Conservation (phyloP, 2,113 vertebrate species). For the Polypterus senegalus region DNA sequence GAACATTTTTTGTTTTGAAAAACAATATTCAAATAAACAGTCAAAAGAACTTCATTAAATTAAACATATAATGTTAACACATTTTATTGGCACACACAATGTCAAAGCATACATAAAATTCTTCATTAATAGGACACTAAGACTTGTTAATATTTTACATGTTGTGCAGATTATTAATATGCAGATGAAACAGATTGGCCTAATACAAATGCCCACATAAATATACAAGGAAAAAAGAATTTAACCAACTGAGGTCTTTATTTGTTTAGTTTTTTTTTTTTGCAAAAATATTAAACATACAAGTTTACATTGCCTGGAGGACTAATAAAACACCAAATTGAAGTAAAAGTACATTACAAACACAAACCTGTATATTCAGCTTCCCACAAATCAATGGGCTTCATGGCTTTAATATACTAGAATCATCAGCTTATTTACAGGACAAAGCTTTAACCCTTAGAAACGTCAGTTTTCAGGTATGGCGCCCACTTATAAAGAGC, state of each 20-base stretch:
- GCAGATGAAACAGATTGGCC: conserved; percentile 71
- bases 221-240: conserved; percentile 58
- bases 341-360: conserved; percentile 60
- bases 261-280: conserved; percentile 26
- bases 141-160: conserved; percentile 89
- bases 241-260: conserved; percentile 51
- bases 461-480: conserved; percentile 46
- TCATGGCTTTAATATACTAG: conserved; percentile 76
- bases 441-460: conserved; percentile 64
- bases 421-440: conserved; percentile 69
- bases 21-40: background rate
- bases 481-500: no score
- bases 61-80: conserved; percentile 62
- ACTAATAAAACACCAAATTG: conserved; percentile 46
- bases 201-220: conserved; percentile 92
- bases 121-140: conserved; percentile 88
- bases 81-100: conserved; percentile 98
- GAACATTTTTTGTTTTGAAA: no score
- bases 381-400: conserved; percentile 72
- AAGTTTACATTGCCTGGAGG: conserved; percentile 25
- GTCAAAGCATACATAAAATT: conserved; percentile 99
- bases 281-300: conserved; percentile 74
- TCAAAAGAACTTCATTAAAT: conserved; percentile 9
- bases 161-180: conserved; percentile 77
- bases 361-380: conserved; percentile 63